phyloP scores from a whole-genome alignment of 2,888 invertebrate species.

The Hypercompe scribonia region DNA sequence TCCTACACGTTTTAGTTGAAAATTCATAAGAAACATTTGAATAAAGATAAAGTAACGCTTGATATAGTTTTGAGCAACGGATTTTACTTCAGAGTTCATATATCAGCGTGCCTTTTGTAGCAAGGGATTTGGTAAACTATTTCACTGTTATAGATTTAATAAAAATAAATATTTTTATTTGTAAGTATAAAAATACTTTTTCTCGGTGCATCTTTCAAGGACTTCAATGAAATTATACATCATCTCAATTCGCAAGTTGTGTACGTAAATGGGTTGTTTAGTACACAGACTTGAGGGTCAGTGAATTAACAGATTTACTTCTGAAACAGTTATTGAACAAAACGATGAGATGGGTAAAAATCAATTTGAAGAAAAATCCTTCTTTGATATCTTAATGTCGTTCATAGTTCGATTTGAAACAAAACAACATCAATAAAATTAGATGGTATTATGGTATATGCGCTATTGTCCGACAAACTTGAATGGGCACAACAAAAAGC shows the following conservation, averaged over 20 bases:
- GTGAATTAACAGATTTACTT: background rate
- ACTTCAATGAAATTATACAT: background rate
- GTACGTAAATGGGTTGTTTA: background rate
- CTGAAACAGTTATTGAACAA: background rate
- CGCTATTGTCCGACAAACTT: slow-evolving; percentile 37
- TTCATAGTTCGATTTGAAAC: slow-evolving; percentile 10
- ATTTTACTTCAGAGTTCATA: background rate
- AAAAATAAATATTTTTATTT: background rate
- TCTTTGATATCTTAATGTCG: background rate
- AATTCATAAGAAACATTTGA: background rate
- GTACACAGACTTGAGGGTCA: background rate
- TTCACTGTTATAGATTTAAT: background rate
- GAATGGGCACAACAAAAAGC: slow-evolving; percentile 55
- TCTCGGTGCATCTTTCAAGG: background rate
- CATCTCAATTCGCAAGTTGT: background rate
- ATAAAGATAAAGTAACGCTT: background rate
- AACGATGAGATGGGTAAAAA: background rate
- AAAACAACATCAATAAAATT: slow-evolving; percentile 31
- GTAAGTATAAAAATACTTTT: background rate
- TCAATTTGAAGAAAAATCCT: background rate
- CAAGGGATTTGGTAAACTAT: background rate
- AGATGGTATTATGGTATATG: slow-evolving; percentile 23
- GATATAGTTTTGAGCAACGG: background rate
- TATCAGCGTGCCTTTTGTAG: background rate
- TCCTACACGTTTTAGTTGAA: background rate